Evolutionary conservation across 2,113 vertebrate species (phyloP), one percentile per base, ranked within the genome.

Genomic region (Labrus mixtus): DNA sequence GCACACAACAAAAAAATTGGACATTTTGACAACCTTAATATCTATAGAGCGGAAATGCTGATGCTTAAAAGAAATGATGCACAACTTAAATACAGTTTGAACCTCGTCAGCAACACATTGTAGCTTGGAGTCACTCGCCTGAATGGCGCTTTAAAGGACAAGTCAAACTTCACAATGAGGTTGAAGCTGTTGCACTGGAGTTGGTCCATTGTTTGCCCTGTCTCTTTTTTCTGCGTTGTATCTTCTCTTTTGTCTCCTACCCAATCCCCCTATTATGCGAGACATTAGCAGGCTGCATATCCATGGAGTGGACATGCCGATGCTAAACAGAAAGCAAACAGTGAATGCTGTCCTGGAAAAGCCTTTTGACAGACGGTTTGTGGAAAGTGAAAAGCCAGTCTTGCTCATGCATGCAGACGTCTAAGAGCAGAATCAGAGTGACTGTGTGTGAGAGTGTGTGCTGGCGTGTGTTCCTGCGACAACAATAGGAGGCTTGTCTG

Each of bases 401-500:
- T 65, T 91, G 89, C 64, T 89, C 57, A 75, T 90, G 81, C 86
- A 89, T 84, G 87, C 82, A 89, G 90, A 80, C 39, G 79, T 86
- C 83, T 81, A 73, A 78, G 8, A 65, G 76, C 68, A 8, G 59
- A 73, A 59, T 45, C 72, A 53, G 56, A 53, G 56, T 75, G 50
- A 41, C 43, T 56, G 37, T 59, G 61, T 63, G 59, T 51, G 72
- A 25, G 60, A 29, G 39, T 46, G 73, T 43, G 81, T 81, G 76
- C 64, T 60, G 37, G 66, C 8, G 46, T 76, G 62, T 45, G 57
- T 78, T 69, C 81, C 59, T 64, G 60, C 55, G 70, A 71, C 87
- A 91, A 95, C 93, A 94, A 94, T 93, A 75, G 88, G 41, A 85
- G 85, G 88, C 85, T 92, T 94, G 93, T 93, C 86, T 91, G 84